Base-by-base conservation (phyloP, 2,888 invertebrate genomes). In the Villa cingulata region DNA sequence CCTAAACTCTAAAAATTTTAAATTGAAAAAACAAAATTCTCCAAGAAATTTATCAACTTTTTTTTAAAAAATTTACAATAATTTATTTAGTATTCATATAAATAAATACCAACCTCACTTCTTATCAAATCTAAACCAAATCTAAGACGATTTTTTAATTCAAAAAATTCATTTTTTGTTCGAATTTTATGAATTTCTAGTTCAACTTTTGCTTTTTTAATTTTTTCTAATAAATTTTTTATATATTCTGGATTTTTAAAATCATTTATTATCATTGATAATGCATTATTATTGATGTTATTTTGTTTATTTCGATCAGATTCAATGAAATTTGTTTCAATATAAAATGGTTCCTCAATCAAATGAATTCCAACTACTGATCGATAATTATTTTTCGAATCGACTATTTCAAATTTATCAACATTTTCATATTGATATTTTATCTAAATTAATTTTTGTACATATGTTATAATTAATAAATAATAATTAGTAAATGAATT, bases 91-190 rank as follows among this genome's bases (percentile, higher is more conserved):
- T 16, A 15, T 19, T 19, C 17, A 29, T n/a, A n/a, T n/a, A n/a
- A n/a, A n/a, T n/a, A n/a, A n/a, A 27, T 43, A 12, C 51, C 48
- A 43, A 51, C 51, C 27, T 41, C 17, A 40, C 48, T 48, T 38
- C 51, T 41, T 3, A 49, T 19, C 29, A 29, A 19, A 45, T 51
- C 47, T 6, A 49, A 49, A 18, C 51, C 51, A 48, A 51, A 51
- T 5, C 19, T 45, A 10, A 43, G 20, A n/a, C 20, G 17, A 43
- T 48, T 48, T 37, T 51, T 51, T 23, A 49, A 32, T 14, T 23
- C 29, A 32, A 45, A 12, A 43, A 48, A 51, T n/a, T 49, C 45
- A 17, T 42, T 29, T n/a, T 37, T 19, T 7, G 49, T 49, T 5
- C 32, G 18, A 15, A 45, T 32, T 37, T 43, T 20, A 16, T 49